Base-by-base conservation (phyloP, 2,113 vertebrate genomes). In the Calypte anna region DNA sequence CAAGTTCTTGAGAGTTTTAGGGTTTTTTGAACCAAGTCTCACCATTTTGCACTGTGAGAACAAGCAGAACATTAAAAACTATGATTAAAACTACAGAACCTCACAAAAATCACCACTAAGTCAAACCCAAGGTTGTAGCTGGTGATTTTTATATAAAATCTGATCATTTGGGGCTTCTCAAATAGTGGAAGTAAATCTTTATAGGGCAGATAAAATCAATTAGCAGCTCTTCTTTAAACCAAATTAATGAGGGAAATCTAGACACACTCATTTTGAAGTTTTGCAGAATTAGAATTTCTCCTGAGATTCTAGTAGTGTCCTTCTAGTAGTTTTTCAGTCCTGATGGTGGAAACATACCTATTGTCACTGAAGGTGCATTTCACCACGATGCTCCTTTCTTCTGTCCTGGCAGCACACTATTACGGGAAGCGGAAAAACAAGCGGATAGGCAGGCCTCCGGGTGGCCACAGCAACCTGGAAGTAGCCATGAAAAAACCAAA, bases 341-440 rank as follows among this genome's bases (percentile, higher is more conserved):
- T 61, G 68, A 33, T 36, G 25, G 50, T 40, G 50, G 58, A 31
- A 44, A 46, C 31, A 5, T 69, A 25, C 68, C 28, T 18, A 36
- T 28, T 73, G 68, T 15, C n/a, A 6, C 9, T 84, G 72, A 75
- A 78, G 63, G 85, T 90, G 64, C n/a, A 23, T 88, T 94, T 87
- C 84, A 89, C 28, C 64, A 19, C 19, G 8, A 44, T 75, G 43
- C 50, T 93, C 63, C 84, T 96, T 75, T 93, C 75, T 97, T 88
- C 88, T 93, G 83, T 83, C 73, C 76, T 86, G 95, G 59, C 79
- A 99, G 99, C 99, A 46, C 99, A 99, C 97, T 99, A 99, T 96
- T 99, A 99, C 4, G 99, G 99, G 19, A 99, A 99, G 96, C 97
- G 99, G 97, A 99, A 98, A 98, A 99, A 98, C 95, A 98, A 98